A percentile compares a stretch with the other conserved stretches of the same genome.
These are phyloP conservation scores for Melinaea menophilus DNA, from an alignment of 2,888 invertebrate species.

Conservation along the genomic window DNA sequence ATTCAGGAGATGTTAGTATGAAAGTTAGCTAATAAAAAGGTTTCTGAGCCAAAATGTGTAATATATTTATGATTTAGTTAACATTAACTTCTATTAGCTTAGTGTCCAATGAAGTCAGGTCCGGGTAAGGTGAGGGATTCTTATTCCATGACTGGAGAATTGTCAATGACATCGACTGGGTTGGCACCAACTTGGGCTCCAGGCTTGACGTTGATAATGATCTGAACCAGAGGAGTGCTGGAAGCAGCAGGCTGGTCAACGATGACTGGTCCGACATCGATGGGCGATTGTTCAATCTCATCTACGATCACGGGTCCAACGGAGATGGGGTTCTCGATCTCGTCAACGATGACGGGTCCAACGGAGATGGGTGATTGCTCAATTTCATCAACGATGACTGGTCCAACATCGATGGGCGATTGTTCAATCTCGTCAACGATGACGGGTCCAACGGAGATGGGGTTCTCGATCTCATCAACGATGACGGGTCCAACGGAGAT, in stretches of 20 bases:
- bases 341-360: slow-evolving; percentile 26
- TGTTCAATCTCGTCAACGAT: slow-evolving; percentile 24
- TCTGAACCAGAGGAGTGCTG: slow-evolving; percentile 33
- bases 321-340: slow-evolving; percentile 22
- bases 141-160: no score
- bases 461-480: slow-evolving; percentile 27
- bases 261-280: neutral
- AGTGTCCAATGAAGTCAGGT: no score
- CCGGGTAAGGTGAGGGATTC: no score
- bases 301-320: slow-evolving; percentile 33
- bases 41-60: no score
- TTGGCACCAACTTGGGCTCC: slow-evolving; percentile 14
- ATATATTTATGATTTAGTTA: no score
- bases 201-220: slow-evolving; percentile 35
- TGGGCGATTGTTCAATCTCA: neutral
- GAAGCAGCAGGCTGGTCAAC: slow-evolving; percentile 7
- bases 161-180: slow-evolving; percentile 24
- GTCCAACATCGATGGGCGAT: slow-evolving; percentile 29
- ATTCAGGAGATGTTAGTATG: no score
- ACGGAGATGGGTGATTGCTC: slow-evolving; percentile 13
- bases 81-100: no score
- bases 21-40: no score
- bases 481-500: slow-evolving; percentile 36
- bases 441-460: slow-evolving; percentile 27
- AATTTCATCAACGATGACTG: slow-evolving; percentile 26